phyloP scores from a whole-genome alignment of 2,888 invertebrate genomes.

The Ophioninae sp. region DNA sequence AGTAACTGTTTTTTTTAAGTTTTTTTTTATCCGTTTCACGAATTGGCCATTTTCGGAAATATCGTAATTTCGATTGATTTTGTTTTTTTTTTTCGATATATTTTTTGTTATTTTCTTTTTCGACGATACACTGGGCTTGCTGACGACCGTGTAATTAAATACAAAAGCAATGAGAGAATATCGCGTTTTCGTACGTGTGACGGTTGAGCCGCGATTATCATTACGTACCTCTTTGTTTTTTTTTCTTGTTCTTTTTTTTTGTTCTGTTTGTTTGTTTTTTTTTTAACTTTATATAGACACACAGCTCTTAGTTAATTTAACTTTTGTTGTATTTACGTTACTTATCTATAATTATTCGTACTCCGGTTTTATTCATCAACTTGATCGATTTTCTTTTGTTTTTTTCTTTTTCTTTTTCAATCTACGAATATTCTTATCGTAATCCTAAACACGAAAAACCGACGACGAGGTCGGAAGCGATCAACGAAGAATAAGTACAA shows the following conservation, averaged over 20 bases:
- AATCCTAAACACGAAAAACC: conserved; percentile 57
- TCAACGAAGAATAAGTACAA: conserved; percentile 43
- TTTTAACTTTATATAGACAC: conserved; percentile 51
- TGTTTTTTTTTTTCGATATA: not conserved
- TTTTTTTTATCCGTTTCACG: not conserved
- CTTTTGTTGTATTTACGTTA: not conserved
- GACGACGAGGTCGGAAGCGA: conserved; percentile 56
- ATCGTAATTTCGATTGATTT: conserved; percentile 38
- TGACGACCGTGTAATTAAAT: conserved; percentile 51
- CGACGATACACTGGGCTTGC: conserved; percentile 32
- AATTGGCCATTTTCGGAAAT: conserved; percentile 36
- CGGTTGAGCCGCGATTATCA: conserved; percentile 21
- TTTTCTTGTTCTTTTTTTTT: no score
- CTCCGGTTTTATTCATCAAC: not conserved
- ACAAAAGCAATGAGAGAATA: conserved; percentile 56
- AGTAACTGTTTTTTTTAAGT: not conserved
- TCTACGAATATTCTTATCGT: conserved; percentile 39
- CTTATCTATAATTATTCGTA: conserved; percentile 35
- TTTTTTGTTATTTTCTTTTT: conserved; percentile 11
- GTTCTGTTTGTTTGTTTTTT: no score
- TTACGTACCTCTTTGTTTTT: conserved; percentile 1
- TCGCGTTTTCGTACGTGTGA: conserved; percentile 39
- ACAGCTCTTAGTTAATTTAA: conserved; percentile 31
- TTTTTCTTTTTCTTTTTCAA: conserved; percentile 16
- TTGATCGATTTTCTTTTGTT: not conserved